phyloP scores from a whole-genome alignment of 2,888 invertebrate genomes.

The Chrysomela aeneicollis region DNA sequence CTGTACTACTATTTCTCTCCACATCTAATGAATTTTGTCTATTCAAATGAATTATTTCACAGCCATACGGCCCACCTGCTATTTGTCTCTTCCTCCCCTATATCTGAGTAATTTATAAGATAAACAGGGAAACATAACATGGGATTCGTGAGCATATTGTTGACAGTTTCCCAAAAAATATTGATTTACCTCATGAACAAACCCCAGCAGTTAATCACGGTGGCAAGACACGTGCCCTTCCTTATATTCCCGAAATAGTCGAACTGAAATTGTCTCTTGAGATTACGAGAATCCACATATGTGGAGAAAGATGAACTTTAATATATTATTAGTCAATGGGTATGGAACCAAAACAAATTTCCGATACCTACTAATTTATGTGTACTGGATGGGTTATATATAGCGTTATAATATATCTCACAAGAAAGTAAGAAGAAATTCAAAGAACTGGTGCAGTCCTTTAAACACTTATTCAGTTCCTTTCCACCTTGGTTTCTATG shows the following conservation, averaged over 20 bases:
- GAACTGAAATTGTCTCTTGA: slow-evolving; percentile 50
- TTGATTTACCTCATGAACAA: slow-evolving; percentile 53
- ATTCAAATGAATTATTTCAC: slow-evolving; percentile 27
- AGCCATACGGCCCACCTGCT: slow-evolving; percentile 32
- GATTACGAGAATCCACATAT: slow-evolving; percentile 51
- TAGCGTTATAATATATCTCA: too few species aligned
- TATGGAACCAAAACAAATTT: too few species aligned
- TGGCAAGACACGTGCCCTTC: slow-evolving; percentile 43
- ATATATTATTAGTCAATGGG: not conserved
- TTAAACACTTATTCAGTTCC: too few species aligned
- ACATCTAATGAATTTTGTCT: slow-evolving; percentile 21
- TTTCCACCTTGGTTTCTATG: too few species aligned
- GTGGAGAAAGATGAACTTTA: slow-evolving; percentile 44
- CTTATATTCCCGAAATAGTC: slow-evolving; percentile 50
- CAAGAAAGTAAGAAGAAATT: too few species aligned
- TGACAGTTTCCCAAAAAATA: slow-evolving; percentile 41
- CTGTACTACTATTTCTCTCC: too few species aligned
- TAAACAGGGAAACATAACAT: slow-evolving; percentile 39
- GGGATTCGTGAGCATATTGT: slow-evolving; percentile 36
- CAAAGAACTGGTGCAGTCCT: too few species aligned
- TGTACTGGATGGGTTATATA: too few species aligned
- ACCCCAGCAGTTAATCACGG: slow-evolving; percentile 49
- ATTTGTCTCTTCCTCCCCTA: slow-evolving; percentile 19
- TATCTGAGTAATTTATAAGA: slow-evolving; percentile 38
- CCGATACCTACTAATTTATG: too few species aligned